A percentile compares a stretch with the other conserved stretches of the same genome.
Evolutionary conservation across 2,888 invertebrate genomes (phyloP).

Genomic region (Idaea dimidiata): DNA sequence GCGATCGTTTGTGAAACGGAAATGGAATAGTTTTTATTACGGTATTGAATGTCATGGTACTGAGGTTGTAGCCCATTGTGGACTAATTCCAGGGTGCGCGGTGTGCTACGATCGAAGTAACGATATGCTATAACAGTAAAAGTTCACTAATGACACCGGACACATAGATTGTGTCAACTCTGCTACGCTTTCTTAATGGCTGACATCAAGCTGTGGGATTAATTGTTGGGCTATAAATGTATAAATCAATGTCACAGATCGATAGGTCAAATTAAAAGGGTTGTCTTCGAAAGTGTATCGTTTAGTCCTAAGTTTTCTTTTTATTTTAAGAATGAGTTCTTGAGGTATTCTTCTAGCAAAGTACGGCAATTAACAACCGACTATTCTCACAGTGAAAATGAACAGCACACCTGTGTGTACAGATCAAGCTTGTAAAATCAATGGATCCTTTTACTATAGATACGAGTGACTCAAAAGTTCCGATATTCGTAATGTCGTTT

Average conservation of each 20-base stretch:
- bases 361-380: background rate
- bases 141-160: constrained; percentile 61
- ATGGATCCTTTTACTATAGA: constrained; percentile 39
- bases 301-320: background rate
- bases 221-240: constrained; percentile 51
- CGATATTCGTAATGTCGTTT: constrained; percentile 67
- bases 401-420: constrained; percentile 62
- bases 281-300: background rate
- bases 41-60: constrained; percentile 33
- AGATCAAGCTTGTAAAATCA: constrained; percentile 32
- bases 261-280: constrained; percentile 41
- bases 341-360: background rate
- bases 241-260: constrained; percentile 11
- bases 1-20: constrained; percentile 25
- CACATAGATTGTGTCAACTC: constrained; percentile 64
- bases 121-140: constrained; percentile 77
- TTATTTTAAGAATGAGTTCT: background rate
- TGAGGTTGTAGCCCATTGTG: constrained; percentile 53
- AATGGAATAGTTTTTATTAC: constrained; percentile 10
- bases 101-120: constrained; percentile 54
- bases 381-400: constrained; percentile 12
- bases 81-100: constrained; percentile 67
- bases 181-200: constrained; percentile 64
- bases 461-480: constrained; percentile 70
- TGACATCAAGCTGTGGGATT: constrained; percentile 39